Conservation (phyloP, 2,113 vertebrate genomes). For the Bambusicola thoracicus region DNA sequence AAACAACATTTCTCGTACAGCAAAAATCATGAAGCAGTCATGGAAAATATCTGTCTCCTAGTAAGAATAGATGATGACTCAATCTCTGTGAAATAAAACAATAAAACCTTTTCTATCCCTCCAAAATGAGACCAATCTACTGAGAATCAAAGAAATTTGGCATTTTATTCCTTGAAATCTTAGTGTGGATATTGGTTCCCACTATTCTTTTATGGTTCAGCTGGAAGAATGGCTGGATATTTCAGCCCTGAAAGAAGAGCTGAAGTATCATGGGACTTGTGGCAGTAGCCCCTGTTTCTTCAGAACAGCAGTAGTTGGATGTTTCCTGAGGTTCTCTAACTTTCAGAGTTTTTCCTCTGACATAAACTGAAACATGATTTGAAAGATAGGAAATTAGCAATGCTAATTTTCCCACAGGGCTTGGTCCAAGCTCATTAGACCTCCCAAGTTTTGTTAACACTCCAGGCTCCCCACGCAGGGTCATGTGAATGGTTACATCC, state of each 20-base stretch:
- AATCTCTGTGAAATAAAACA: background rate
- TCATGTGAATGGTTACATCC: constrained; percentile 5
- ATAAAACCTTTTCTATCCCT: background rate
- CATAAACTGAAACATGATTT: background rate
- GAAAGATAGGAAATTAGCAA: background rate
- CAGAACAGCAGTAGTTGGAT: background rate
- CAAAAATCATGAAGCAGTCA: background rate
- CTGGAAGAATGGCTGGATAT: background rate
- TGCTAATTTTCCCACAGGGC: background rate
- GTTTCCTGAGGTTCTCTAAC: background rate
- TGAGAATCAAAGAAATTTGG: background rate
- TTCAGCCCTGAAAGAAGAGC: background rate
- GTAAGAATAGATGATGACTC: background rate
- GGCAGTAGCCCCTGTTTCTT: background rate
- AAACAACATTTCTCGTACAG: background rate
- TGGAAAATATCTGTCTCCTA: background rate
- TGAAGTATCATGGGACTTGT: background rate
- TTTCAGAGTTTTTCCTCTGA: background rate
- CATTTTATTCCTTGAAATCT: background rate
- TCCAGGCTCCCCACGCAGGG: background rate
- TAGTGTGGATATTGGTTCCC: background rate
- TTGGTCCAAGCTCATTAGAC: constrained; percentile 45
- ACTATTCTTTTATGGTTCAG: background rate
- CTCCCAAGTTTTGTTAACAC: constrained; percentile 50
- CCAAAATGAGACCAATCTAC: background rate